Percentiles rank a stretch among this genome's conserved stretches.
Conservation (phyloP, 30 jellyfish, hydroid and myxozoan genomes). For the Morbakka virulenta region DNA sequence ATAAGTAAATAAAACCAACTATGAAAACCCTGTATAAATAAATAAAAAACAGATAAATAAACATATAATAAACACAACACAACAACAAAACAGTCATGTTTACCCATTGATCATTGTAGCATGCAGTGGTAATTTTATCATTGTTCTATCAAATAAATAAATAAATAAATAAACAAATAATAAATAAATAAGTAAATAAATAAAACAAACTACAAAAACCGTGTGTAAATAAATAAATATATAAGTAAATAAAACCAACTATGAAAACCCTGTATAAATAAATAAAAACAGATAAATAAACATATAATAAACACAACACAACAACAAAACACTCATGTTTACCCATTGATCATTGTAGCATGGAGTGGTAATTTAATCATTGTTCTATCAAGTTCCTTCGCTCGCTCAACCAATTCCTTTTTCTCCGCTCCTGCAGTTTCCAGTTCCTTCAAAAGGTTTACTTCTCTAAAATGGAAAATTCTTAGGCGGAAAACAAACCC, state of each 20-base stretch:
- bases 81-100: too few species aligned
- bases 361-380: slow-evolving; percentile 81
- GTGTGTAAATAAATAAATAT: background rate
- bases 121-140: slow-evolving; percentile 81
- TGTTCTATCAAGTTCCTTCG: slow-evolving; percentile 36
- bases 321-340: too few species aligned
- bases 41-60: too few species aligned
- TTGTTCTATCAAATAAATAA: slow-evolving; percentile 15
- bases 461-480: slow-evolving; percentile 77
- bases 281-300: too few species aligned
- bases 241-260: background rate
- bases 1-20: background rate
- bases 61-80: too few species aligned
- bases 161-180: background rate
- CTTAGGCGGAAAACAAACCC: slow-evolving; percentile 80
- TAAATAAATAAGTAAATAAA: background rate
- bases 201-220: background rate
- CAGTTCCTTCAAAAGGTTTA: slow-evolving; percentile 31
- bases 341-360: slow-evolving; percentile 75
- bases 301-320: too few species aligned
- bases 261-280: too few species aligned
- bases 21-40: too few species aligned
- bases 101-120: slow-evolving; percentile 74
- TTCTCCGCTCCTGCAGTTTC: slow-evolving; percentile 18
- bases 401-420: slow-evolving; percentile 34